Base-by-base conservation (phyloP, 1,140 invertebrate genomes). In the Teleopsis dalmanni region DNA sequence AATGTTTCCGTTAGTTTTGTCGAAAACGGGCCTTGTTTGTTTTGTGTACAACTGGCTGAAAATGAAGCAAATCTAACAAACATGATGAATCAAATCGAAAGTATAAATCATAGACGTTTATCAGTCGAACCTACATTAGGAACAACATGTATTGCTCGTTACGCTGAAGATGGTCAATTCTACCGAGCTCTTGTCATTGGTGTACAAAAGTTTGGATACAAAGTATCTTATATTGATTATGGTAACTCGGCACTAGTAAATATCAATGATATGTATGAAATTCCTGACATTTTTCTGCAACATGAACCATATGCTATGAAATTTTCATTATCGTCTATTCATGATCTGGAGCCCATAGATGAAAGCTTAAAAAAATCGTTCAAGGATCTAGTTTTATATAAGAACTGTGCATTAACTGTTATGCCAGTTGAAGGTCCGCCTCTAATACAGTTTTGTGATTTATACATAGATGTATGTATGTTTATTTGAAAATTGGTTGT, bases 211-310 rank as follows among this genome's bases (percentile, higher is more conserved):
- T 75, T 73, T 26, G 71, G 73, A 23, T 80, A 77, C 56, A 79
- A 83, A 70, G 74, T 88, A 11, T 85, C 82, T 57, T 88, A 84
- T 59, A 83, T 87, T 16, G 86, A 89, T 68, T 88, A 83, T 64
- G 86, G 86, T 7, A 83, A 85, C 55, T 81, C 79, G 4, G 85
- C 86, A 70, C 61, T 79, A 50, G 73, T 88, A 21, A 74, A 78
- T 4, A 78, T 80, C 27, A 76, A 79, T 48, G 77, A 83, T 53
- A 78, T 89, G 26, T 88, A 77, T 66, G 78, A 84, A 65, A 79
- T 89, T 53, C 84, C 85, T 2, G 71, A 78, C 22, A 78, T 82
- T 55, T 81, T 79, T 67, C 75, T 86, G 13, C 75, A 80, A 33
- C 81, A 80, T 1, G 79, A 78, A 72, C 80, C 83, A 6, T 81